Conservation (phyloP, 2,888 invertebrate species). For the Cordilura impudica region DNA sequence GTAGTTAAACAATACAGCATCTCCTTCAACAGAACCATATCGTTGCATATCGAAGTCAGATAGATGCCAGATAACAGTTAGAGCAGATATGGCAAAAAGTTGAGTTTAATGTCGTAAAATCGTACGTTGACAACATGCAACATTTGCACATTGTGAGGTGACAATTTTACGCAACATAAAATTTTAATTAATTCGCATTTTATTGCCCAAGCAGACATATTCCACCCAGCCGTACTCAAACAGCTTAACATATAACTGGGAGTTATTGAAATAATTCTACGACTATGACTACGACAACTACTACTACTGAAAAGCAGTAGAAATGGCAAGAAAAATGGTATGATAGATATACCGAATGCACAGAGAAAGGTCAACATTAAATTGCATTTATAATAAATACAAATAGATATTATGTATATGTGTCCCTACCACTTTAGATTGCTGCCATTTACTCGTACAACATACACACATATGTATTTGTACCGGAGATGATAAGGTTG, state of each 20-base stretch:
- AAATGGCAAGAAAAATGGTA: neutral
- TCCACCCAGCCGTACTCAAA: conserved; percentile 59
- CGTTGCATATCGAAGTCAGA: neutral
- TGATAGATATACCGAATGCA: conserved; percentile 2
- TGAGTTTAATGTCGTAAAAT: conserved; percentile 53
- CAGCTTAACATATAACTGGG: neutral
- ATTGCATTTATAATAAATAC: conserved; percentile 57
- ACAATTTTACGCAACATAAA: conserved; percentile 67
- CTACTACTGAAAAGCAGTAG: too few species aligned
- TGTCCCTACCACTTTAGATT: neutral
- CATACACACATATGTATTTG: neutral
- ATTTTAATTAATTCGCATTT: conserved; percentile 71
- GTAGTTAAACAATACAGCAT: neutral
- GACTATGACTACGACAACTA: too few species aligned
- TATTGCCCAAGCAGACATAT: conserved; percentile 60
- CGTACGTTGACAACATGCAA: conserved; percentile 59
- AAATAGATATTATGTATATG: conserved; percentile 7
- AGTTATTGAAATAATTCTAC: neutral
- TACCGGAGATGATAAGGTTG: neutral
- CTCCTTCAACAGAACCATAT: neutral
- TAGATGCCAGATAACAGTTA: neutral
- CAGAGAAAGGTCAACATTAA: conserved; percentile 52
- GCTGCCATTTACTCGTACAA: neutral
- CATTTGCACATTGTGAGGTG: conserved; percentile 62
- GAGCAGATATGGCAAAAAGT: neutral